Percentiles rank a stretch among this genome's conserved stretches.
Conservation (phyloP, 2,113 vertebrate genomes). For the Erythrocercus mccallii region DNA sequence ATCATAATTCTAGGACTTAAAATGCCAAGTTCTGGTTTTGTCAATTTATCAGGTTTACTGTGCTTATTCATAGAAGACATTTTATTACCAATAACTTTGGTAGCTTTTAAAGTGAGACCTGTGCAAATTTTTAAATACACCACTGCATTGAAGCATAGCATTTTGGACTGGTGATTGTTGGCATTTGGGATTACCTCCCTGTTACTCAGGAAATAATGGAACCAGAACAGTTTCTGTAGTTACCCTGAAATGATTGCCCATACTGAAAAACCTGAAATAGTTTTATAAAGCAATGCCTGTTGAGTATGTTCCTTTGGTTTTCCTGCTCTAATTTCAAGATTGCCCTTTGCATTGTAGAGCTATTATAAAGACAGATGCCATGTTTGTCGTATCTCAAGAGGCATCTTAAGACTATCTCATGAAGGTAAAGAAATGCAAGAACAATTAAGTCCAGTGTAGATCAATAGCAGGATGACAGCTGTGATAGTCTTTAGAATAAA, state of each 20-base stretch:
- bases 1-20: neutral
- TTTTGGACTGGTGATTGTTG: neutral
- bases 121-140: neutral
- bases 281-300: neutral
- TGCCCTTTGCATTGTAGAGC: neutral
- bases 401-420: neutral
- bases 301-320: neutral
- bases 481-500: slow-evolving; percentile 78
- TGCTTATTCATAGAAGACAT: neutral
- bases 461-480: neutral
- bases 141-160: rapidly evolving
- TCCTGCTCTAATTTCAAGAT: neutral
- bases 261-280: neutral
- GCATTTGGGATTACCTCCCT: neutral
- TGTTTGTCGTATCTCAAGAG: neutral
- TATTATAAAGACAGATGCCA: neutral
- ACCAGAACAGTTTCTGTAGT: neutral
- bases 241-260: neutral
- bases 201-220: neutral
- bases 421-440: neutral
- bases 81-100: neutral
- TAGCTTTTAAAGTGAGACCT: neutral
- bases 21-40: neutral
- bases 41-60: neutral
- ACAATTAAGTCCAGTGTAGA: neutral